Evolutionary conservation across 2,888 invertebrate species (phyloP), one percentile per base, ranked within the genome.

Genomic region (Tiphia femorata): DNA sequence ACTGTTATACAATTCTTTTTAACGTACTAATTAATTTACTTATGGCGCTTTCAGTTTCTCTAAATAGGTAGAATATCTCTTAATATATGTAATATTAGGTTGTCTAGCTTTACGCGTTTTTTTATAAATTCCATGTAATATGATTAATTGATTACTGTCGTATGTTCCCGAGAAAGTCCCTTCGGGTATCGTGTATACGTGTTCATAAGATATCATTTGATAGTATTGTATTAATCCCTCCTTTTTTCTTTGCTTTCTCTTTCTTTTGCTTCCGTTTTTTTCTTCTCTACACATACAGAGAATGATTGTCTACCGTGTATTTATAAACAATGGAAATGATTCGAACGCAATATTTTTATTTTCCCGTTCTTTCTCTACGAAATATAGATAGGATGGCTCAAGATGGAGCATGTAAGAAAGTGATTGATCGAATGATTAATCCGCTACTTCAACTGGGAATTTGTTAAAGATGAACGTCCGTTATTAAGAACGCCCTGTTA

Each of bases 81-180:
- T 73, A 70, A 73, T 71, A 70, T 67, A 62, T 58, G 62, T 67
- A 72, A 73, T 60, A 68, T 58, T 74, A 75, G 66, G 67, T 67
- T 66, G 64, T 62, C 58, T 70, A 68, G 64, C 48, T 61, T 55
- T 70, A 72, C 65, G 73, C 66, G 51, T 25, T 23, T 72, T 73
- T 58, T 56, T 62, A 56, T 61, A 65, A 70, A 68, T 57, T 69
- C 64, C 57, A 33, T 67, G 63, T 67, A 65, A 75, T 70, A 72
- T 65, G 62, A n/a, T 12, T 17, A 42, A 42, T 25, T 14, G 17
- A 73, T 74, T 68, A 66, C 69, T 65, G 54, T 56, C 62, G n/a
- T n/a, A n/a, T 65, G 42, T 21, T 56, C 44, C 29, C 37, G 49
- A 41, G 16, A 46, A 33, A 49, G 43, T 64, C 64, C 49, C 57